Base-by-base conservation (phyloP, 2,113 vertebrate species). In the Campylorhamphus procurvoides region DNA sequence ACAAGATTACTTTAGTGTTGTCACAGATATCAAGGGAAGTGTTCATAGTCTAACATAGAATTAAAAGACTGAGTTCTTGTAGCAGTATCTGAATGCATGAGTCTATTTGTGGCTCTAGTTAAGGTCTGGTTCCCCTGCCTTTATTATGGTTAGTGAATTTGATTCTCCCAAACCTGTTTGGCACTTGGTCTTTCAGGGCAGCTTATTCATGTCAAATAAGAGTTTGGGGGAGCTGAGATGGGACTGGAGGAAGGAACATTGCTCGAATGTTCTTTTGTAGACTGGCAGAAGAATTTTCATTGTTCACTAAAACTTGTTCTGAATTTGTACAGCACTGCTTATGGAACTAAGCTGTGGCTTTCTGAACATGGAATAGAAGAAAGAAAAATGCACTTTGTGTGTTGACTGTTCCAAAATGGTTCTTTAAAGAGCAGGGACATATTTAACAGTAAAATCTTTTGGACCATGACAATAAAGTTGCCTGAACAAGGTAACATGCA, bases 161-260 rank as follows among this genome's bases (percentile, higher is more conserved):
- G 8, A 16, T 8, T 77, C 20, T 52, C 18, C 14, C 39, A 60
- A 40, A 3, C 0, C 0, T 44, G 3, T 5, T 27, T 69, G 52
- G 7, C 23, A 10, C 24, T 80, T 68, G 49, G n/a, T 33, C 3
- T 89, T 60, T 7, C 2, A 19, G 33, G 37, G 9, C 5, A 39
- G 22, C 4, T 90, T 78, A 37, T 35, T 73, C 1, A 7, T 47
- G 25, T 67, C 63, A 35, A 33, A 39, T 7, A 59, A 59, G 4
- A 12, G 14, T 23, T 75, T 56, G 25, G 49, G 15, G 14, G 35
- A 88, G 22, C 17, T 14, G n/a, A 63, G 23, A 16, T 3, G 1
- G 24, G 6, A 37, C 22, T 5, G 1, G 20, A 59, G 29, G 13
- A 63, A 63, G 16, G 18, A 75, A 46, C 1, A 7, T 16, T 47